Percentiles rank a stretch among this genome's conserved stretches.
These are phyloP conservation scores for Drosophila yooni DNA, from an alignment of 2,888 invertebrate genomes.

Conservation along the genomic window DNA sequence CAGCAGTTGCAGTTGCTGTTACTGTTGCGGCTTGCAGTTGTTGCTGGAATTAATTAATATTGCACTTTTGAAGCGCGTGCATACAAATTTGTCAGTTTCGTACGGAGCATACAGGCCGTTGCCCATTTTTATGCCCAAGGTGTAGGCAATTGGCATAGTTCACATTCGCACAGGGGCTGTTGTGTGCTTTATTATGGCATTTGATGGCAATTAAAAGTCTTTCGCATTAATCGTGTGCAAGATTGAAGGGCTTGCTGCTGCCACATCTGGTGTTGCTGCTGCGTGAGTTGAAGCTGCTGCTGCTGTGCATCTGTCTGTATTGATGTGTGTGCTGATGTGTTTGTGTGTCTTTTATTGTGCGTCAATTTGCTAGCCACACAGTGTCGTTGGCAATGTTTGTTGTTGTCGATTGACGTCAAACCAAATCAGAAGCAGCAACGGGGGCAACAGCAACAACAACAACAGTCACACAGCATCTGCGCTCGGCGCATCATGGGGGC, in stretches of 20 bases:
- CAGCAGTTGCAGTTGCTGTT: conserved; percentile 37
- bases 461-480: conserved; percentile 30
- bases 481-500: conserved; percentile 55
- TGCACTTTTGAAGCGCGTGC: conserved; percentile 81
- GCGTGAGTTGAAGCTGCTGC: conserved; percentile 8
- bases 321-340: conserved; percentile 1
- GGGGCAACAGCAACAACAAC: conserved; percentile 25
- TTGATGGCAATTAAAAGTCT: conserved; percentile 77
- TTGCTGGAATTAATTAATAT: conserved; percentile 82
- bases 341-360: conserved; percentile 52
- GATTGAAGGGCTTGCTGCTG: conserved; percentile 46
- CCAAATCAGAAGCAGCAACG: conserved; percentile 45
- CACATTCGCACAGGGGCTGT: conserved; percentile 60
- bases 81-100: conserved; percentile 83
- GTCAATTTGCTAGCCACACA: conserved; percentile 77
- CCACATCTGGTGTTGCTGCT: conserved; percentile 11
- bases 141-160: conserved; percentile 81
- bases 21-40: conserved; percentile 57
- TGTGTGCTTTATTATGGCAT: conserved; percentile 59
- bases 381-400: conserved; percentile 69
- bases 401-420: conserved; percentile 79
- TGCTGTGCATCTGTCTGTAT: conserved; percentile 13
- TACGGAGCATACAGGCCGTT: conserved; percentile 41
- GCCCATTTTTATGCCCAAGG: conserved; percentile 72
- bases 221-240: conserved; percentile 65